These are phyloP conservation scores for Drosophila kurseongensis DNA, from an alignment of 1,140 invertebrate genomes.

Conservation along the genomic window DNA sequence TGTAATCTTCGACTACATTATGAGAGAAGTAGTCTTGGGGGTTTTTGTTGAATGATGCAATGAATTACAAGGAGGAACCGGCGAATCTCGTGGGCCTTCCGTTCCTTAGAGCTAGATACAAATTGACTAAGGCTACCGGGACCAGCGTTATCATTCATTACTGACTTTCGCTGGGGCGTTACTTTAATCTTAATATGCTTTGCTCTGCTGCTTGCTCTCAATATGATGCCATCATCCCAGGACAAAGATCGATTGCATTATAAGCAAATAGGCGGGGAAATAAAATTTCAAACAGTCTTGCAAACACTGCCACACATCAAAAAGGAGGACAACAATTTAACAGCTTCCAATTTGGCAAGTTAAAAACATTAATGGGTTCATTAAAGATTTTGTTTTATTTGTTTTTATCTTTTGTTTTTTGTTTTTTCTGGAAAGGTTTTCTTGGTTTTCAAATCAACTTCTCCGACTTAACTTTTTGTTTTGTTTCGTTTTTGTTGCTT, in stretches of 20 bases:
- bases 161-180: slow-evolving; percentile 29
- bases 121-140: slow-evolving; percentile 13
- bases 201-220: slow-evolving; percentile 65
- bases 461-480: slow-evolving; percentile 26
- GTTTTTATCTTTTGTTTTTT: slow-evolving; percentile 49
- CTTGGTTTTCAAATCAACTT: slow-evolving; percentile 48
- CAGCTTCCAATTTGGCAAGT: slow-evolving; percentile 41
- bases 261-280: slow-evolving; percentile 15
- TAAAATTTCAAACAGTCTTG: slow-evolving; percentile 49
- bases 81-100: slow-evolving; percentile 16
- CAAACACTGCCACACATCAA: slow-evolving; percentile 49
- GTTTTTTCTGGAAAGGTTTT: slow-evolving; percentile 72
- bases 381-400: slow-evolving; percentile 75
- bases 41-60: slow-evolving; percentile 7
- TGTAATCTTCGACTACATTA: slow-evolving; percentile 17
- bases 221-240: slow-evolving; percentile 72
- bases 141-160: slow-evolving; percentile 23
- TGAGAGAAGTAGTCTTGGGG: slow-evolving; percentile 16
- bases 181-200: slow-evolving; percentile 31
- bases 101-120: slow-evolving; percentile 38
- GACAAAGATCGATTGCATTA: slow-evolving; percentile 8
- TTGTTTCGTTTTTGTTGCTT: slow-evolving; percentile 57
- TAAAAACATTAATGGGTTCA: slow-evolving; percentile 68
- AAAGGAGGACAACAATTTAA: slow-evolving; percentile 43
- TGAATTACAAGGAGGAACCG: slow-evolving; percentile 28